Evolutionary conservation across 35 echinoderm and acorn worm genomes (phyloP).

Genomic region (Lytechinus pictus): DNA sequence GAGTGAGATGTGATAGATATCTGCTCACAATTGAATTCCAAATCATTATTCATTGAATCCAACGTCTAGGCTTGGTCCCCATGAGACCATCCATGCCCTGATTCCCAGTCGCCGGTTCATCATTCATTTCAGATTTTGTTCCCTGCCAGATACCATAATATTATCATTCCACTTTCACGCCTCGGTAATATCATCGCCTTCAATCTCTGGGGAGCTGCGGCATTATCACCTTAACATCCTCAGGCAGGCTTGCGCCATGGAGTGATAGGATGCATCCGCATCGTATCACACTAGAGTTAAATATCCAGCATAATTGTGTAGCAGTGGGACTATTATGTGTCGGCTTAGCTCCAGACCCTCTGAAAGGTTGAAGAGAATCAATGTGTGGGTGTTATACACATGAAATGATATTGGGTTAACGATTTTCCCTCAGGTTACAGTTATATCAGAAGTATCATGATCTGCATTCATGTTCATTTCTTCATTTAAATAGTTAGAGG

Average conservation of each 20-base stretch:
- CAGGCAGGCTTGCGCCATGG: neutral
- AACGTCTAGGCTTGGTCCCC: neutral
- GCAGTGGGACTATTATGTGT: neutral
- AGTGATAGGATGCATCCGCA: neutral
- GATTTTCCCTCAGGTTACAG: too few species aligned
- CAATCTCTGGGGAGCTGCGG: neutral
- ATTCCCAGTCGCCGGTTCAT: neutral
- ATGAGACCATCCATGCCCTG: neutral
- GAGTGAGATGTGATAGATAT: neutral
- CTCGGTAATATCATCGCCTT: neutral
- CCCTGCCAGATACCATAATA: conserved; percentile 1
- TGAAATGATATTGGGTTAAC: neutral
- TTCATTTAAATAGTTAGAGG: too few species aligned
- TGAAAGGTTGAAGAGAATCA: neutral
- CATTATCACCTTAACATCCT: neutral
- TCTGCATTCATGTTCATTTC: too few species aligned
- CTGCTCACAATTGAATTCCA: neutral
- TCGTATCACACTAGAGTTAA: neutral
- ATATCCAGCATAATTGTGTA: neutral
- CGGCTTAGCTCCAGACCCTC: neutral
- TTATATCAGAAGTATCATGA: too few species aligned
- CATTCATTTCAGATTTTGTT: neutral
- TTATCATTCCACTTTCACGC: conserved; percentile 1
- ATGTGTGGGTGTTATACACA: neutral
- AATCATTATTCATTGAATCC: neutral